phyloP scores from a whole-genome alignment of 2,888 invertebrate genomes.

The Conomelus anceps region DNA sequence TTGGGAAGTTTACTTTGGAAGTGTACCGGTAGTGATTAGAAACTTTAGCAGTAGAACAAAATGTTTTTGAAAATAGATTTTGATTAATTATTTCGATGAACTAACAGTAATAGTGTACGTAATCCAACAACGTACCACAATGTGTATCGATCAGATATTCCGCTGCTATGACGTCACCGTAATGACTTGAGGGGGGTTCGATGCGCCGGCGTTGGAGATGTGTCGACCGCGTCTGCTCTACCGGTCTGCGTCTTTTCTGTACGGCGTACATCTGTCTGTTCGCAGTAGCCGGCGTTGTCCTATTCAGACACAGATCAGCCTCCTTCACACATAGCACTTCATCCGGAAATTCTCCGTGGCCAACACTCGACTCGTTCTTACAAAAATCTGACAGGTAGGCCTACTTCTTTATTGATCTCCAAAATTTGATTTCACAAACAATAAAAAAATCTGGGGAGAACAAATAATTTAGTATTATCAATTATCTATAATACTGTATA shows the following conservation, averaged over 20 bases:
- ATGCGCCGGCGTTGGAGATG: neutral
- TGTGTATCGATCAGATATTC: neutral
- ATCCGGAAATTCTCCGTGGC: neutral
- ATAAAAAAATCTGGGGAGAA: too few species aligned
- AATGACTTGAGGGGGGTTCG: neutral
- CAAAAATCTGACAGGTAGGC: neutral
- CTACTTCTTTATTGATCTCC: too few species aligned
- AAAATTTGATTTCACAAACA: too few species aligned
- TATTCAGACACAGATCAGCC: slow-evolving; percentile 11
- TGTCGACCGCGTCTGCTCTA: slow-evolving; percentile 1
- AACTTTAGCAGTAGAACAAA: neutral
- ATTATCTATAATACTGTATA: too few species aligned
- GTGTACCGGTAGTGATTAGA: neutral
- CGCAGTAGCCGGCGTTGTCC: slow-evolving; percentile 18
- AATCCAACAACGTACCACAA: neutral
- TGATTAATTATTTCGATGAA: neutral
- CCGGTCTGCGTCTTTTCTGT: slow-evolving; percentile 21
- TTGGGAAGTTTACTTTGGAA: neutral
- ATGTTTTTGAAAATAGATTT: neutral
- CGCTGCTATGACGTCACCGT: neutral
- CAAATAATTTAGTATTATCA: too few species aligned
- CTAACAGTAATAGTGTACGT: neutral
- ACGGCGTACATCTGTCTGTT: slow-evolving; percentile 21
- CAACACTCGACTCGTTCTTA: neutral
- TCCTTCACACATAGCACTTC: neutral